These are phyloP conservation scores for Hirundo rustica DNA, from an alignment of 2,797 vertebrate genomes.

Conservation along the genomic window DNA sequence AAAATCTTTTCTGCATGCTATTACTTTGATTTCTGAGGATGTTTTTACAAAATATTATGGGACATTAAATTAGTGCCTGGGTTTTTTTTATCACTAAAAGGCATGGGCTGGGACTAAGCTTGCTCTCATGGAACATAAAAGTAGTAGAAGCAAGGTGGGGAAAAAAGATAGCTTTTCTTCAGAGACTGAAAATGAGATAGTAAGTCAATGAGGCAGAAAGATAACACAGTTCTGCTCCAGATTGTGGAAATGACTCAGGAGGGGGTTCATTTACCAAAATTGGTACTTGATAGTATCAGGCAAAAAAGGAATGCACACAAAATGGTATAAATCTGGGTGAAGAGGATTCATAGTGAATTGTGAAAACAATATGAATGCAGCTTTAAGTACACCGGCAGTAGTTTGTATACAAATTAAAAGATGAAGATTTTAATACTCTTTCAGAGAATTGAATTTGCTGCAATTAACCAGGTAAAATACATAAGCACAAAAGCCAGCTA, in stretches of 20 bases:
- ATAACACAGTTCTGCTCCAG: slow-evolving; percentile 53
- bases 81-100: slow-evolving; percentile 27
- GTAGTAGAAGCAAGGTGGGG: slow-evolving; percentile 29
- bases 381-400: background rate
- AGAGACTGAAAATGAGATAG: slow-evolving; percentile 43
- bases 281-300: background rate
- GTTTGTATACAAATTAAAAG: background rate
- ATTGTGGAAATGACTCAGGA: slow-evolving; percentile 39
- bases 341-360: background rate
- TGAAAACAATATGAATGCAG: background rate
- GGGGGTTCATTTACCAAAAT: slow-evolving; percentile 43
- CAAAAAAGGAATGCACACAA: background rate
- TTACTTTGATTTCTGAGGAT: slow-evolving; percentile 52
- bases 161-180: slow-evolving; percentile 46
- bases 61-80: slow-evolving; percentile 28
- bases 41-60: slow-evolving; percentile 37
- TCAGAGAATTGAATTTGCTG: background rate
- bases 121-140: slow-evolving; percentile 43
- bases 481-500: background rate
- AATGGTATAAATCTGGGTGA: background rate
- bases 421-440: background rate
- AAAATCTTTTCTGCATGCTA: slow-evolving; percentile 1
- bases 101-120: slow-evolving; percentile 19
- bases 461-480: background rate
- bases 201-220: slow-evolving; percentile 63